Evolutionary conservation across 23 tunicate species (phyloP).

Genomic region (Botrylloides violaceus): DNA sequence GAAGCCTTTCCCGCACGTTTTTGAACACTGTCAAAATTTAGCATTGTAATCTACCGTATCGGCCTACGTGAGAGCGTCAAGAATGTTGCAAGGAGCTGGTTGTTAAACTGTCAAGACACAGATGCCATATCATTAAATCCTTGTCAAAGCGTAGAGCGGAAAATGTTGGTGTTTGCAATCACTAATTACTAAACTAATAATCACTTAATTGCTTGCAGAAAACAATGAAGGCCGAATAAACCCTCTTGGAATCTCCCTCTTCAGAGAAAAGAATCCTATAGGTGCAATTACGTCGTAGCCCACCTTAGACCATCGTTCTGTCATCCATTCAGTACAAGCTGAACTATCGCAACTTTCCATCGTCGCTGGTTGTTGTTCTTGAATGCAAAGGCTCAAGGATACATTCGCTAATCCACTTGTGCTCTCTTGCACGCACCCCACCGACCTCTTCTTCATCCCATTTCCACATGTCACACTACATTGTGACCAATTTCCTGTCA

Average conservation of each 20-base stretch:
- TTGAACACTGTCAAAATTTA: conserved; percentile 73
- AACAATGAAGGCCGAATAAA: no score
- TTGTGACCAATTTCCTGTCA: conserved; percentile 36
- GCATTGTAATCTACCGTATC: no score
- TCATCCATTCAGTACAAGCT: conserved; percentile 60
- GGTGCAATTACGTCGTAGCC: background rate
- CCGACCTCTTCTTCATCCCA: conserved; percentile 44
- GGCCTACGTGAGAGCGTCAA: no score
- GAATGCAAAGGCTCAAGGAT: conserved; percentile 22
- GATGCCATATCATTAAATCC: no score
- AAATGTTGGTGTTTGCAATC: background rate
- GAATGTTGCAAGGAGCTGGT: no score
- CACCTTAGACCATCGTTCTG: conserved; percentile 85
- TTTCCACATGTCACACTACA: conserved; percentile 64
- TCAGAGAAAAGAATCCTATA: no score
- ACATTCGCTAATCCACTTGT: conserved; percentile 35
- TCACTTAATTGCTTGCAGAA: no score
- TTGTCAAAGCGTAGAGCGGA: no score
- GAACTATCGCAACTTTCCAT: conserved; percentile 21
- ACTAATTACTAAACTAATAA: no score
- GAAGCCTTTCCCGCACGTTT: conserved; percentile 63
- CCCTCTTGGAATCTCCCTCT: no score
- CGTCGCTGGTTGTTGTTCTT: conserved; percentile 16
- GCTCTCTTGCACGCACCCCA: conserved; percentile 32
- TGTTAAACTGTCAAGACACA: no score